phyloP scores from a whole-genome alignment of 2,888 invertebrate genomes.

The Hofmannophila pseudospretella region DNA sequence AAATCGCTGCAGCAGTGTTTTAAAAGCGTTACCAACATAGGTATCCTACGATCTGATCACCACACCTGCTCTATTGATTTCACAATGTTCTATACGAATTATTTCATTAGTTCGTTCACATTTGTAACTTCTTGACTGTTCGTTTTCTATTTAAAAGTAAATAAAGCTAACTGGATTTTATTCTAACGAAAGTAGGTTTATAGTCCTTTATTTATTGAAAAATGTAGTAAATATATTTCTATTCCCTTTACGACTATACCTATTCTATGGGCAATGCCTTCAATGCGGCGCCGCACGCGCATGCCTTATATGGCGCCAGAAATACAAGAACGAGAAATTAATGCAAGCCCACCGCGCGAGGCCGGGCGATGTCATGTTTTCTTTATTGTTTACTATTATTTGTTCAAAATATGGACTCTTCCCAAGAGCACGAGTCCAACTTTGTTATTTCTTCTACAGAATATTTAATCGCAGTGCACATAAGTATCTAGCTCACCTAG shows the following conservation, averaged over 20 bases:
- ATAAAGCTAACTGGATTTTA: no score
- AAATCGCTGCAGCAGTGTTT: no score
- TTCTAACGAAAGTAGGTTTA: no score
- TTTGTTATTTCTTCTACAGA: slow-evolving; percentile 4
- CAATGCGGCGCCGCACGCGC: slow-evolving; percentile 57
- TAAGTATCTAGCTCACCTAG: no score
- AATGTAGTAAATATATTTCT: background rate
- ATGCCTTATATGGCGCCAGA: slow-evolving; percentile 60
- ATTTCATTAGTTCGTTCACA: no score
- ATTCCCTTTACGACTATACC: slow-evolving; percentile 4
- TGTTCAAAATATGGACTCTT: slow-evolving; percentile 17
- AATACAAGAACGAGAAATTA: slow-evolving; percentile 69
- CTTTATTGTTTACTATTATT: slow-evolving; percentile 47
- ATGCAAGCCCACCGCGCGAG: slow-evolving; percentile 48
- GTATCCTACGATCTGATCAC: no score
- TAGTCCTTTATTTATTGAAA: background rate
- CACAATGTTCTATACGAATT: no score
- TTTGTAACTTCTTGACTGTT: no score
- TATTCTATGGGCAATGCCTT: slow-evolving; percentile 42
- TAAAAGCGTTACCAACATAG: no score
- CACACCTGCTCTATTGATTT: no score
- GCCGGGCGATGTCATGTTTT: slow-evolving; percentile 50
- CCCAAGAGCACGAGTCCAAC: background rate
- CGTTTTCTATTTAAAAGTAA: no score
- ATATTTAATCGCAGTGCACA: no score